Evolutionary conservation across 2,113 vertebrate genomes (phyloP).

Genomic region (Nymphicus hollandicus): DNA sequence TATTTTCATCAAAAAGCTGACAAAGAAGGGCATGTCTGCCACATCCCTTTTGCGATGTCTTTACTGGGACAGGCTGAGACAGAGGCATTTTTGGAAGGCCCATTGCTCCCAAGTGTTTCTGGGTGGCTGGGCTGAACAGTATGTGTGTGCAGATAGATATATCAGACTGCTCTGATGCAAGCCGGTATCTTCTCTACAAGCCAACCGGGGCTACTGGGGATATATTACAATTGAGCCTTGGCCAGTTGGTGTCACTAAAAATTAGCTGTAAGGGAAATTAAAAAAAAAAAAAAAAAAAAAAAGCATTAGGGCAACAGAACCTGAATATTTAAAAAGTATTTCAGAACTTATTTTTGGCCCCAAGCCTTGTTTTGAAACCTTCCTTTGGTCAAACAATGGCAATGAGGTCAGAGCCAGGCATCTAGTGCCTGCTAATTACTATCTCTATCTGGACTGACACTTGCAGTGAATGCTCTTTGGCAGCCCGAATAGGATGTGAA

Average conservation of each 20-base stretch:
- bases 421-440: neutral
- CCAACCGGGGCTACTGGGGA: neutral
- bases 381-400: slow-evolving; percentile 59
- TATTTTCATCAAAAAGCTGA: neutral
- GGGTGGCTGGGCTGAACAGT: neutral
- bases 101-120: neutral
- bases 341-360: slow-evolving; percentile 8
- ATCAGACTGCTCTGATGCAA: neutral
- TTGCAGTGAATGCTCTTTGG: neutral
- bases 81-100: neutral
- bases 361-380: slow-evolving; percentile 34
- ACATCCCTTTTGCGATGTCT: neutral
- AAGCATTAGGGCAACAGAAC: neutral
- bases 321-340: slow-evolving; percentile 1
- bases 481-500: slow-evolving; percentile 4
- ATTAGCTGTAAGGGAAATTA: neutral
- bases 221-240: neutral
- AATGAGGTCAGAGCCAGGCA: slow-evolving; percentile 30
- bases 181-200: neutral
- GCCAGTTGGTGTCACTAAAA: slow-evolving; percentile 53
- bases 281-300: too few species aligned
- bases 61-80: neutral
- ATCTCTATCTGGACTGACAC: neutral
- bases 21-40: neutral
- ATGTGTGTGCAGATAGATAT: neutral